Evolutionary conservation across 2,888 invertebrate species (phyloP), one percentile per base, ranked within the genome.

Genomic region (Sycophila texana): DNA sequence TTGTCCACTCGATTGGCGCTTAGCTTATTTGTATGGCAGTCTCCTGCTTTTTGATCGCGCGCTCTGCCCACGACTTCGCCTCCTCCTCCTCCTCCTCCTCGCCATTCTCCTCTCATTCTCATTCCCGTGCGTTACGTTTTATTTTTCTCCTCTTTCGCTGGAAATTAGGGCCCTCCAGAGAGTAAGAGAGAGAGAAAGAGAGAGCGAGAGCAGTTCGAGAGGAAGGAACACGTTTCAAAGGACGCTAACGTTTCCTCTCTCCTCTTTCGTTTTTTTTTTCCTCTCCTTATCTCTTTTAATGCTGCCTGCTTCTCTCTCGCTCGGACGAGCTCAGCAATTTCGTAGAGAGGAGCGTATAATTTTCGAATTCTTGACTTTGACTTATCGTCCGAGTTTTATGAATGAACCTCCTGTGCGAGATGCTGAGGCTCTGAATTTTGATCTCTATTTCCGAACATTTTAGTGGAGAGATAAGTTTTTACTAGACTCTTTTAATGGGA

Each of bases 1-100:
- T 88, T 88, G 88, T 89, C 86, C 87, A 86, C 80, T 73, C 84
- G 86, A 86, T 86, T 82, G 85, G 84, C 84, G 83, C 82, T 84
- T 86, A 86, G 83, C 85, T 84, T 83, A 77, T 77, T 77, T 53
- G 55, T 57, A 71, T 72, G 57, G 55, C 55, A 61, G 49, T 63
- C 61, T 65, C 58, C 60, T 63, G 63, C 22, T 65, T 71, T 77
- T 77, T 77, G 65, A 77, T 77, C 77, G 81, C 80, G 81, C 55
- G 71, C 68, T 60, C 83, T 82, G 77, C 84, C 84, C 83, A 84
- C 84, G 83, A 75, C 80, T 77, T 76, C 78, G 80, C 68, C 81
- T 82, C 82, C 77, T 80, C 26, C 65, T 66, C n/a, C 55, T 12
- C 77, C 81, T 82, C 82, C 75, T 78, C 14, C 63, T 70, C n/a